Conservation (phyloP, 1,140 invertebrate genomes). For the Arion vulgaris region DNA sequence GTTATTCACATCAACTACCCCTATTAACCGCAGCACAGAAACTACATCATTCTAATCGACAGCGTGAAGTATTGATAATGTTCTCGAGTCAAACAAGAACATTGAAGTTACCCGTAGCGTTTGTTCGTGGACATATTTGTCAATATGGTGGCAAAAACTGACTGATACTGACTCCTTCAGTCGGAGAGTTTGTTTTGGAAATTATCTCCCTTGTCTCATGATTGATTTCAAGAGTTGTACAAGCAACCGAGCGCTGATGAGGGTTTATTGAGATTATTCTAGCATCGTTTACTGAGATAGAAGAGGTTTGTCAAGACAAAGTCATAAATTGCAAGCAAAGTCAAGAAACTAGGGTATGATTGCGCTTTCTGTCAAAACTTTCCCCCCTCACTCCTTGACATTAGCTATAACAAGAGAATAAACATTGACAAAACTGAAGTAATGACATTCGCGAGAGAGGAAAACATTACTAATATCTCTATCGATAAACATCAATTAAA, state of each 20-base stretch:
- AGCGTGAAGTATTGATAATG: not conserved
- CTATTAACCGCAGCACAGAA: not conserved
- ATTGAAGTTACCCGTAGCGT: not conserved
- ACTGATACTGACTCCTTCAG: slow-evolving; percentile 17
- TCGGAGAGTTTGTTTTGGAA: slow-evolving; percentile 16
- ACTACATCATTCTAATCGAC: not conserved
- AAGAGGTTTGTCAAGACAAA: not conserved
- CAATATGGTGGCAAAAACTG: slow-evolving; percentile 1
- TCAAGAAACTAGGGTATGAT: not conserved
- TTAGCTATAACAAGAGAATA: no score
- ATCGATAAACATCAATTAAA: no score
- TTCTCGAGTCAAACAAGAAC: not conserved
- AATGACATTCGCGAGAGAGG: no score
- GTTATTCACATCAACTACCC: not conserved
- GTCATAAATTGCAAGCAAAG: not conserved
- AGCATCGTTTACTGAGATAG: not conserved
- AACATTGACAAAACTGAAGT: no score
- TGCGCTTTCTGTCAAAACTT: not conserved
- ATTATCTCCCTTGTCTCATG: slow-evolving; percentile 28
- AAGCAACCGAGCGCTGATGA: slow-evolving; percentile 1
- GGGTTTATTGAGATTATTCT: not conserved
- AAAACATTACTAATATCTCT: no score
- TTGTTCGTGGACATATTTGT: slow-evolving; percentile 10
- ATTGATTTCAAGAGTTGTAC: not conserved
- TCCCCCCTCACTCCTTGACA: no score